Percentiles rank a stretch among this genome's conserved stretches.
Evolutionary conservation across 1,140 invertebrate genomes (phyloP).

Genomic region (Xylocopa sonorina): DNA sequence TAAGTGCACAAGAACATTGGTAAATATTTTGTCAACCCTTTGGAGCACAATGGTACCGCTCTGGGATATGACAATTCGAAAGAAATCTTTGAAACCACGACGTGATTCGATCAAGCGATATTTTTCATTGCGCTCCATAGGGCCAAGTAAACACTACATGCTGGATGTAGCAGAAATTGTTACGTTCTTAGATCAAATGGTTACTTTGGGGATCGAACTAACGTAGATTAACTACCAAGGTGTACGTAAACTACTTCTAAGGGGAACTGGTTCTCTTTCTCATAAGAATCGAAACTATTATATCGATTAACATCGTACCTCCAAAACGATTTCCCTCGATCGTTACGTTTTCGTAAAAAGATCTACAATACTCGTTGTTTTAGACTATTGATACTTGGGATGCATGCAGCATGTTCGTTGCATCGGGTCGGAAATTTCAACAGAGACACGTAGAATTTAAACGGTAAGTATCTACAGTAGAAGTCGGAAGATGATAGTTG

Average conservation of each 20-base stretch:
- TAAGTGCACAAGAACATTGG: slow-evolving; percentile 61
- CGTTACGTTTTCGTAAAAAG: neutral
- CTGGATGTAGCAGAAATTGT: slow-evolving; percentile 56
- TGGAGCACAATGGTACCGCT: too few species aligned
- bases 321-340: neutral
- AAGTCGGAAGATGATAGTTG: slow-evolving; percentile 10
- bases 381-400: slow-evolving; percentile 9
- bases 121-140: too few species aligned
- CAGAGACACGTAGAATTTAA: neutral
- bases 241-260: slow-evolving; percentile 16
- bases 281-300: neutral
- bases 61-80: too few species aligned
- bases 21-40: too few species aligned
- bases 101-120: too few species aligned
- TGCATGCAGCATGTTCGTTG: slow-evolving; percentile 34
- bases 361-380: slow-evolving; percentile 24
- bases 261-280: neutral
- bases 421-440: neutral
- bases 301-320: neutral
- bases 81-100: too few species aligned
- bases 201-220: neutral
- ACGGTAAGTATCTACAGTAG: slow-evolving; percentile 12
- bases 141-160: slow-evolving; percentile 66
- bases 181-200: slow-evolving; percentile 4
- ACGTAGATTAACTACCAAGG: neutral